Evolutionary conservation across 2,797 vertebrate species (phyloP), one percentile per base, ranked within the genome.

Genomic region (Esox masquinongy): DNA sequence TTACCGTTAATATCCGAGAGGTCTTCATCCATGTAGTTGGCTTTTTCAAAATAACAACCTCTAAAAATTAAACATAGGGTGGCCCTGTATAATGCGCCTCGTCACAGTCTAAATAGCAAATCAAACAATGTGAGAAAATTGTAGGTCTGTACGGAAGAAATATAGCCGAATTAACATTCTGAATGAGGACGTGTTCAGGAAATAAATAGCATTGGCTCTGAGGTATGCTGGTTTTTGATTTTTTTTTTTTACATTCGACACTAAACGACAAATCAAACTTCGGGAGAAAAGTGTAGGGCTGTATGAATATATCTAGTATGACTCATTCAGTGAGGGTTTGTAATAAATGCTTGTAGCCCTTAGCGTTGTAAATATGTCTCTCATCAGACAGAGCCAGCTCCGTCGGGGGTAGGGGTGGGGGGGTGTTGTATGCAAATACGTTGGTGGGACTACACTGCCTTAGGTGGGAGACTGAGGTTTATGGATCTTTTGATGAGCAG

Each of bases 281-380:
- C 16, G 24, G 11, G 26, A 64, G 61, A 34, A 29, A 31, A 66
- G 26, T 51, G 17, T 16, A 34, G 43, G n/a, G 51, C 53, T 64
- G 47, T 64, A 22, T 67, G 73, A 66, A 34, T 9, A 22, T 3
- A 70, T 31, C 43, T 51, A 70, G 34, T 34, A 3, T 61, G 12
- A 11, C 3, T 59, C 22, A 70, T 70, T 70, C 43, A 7, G 51
- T 63, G 67, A 75, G 61, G 11, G 24, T 75, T 75, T 70, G 56
- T 39, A 24, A 66, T 75, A 70, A 75, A 59, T 53, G 63, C 61
- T 29, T 61, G 19, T 9, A 43, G 68, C 67, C 67, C 19, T n/a
- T 24, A 36, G 53, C 36, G 56, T 50, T 70, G 53, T 39, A 68
- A 53, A 53, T 56, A 43, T 59, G 50, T 53, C 67, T 47, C 47